These are phyloP conservation scores for Mormyrops boulengeri DNA, from an alignment of 2,797 vertebrate species.

Conservation along the genomic window DNA sequence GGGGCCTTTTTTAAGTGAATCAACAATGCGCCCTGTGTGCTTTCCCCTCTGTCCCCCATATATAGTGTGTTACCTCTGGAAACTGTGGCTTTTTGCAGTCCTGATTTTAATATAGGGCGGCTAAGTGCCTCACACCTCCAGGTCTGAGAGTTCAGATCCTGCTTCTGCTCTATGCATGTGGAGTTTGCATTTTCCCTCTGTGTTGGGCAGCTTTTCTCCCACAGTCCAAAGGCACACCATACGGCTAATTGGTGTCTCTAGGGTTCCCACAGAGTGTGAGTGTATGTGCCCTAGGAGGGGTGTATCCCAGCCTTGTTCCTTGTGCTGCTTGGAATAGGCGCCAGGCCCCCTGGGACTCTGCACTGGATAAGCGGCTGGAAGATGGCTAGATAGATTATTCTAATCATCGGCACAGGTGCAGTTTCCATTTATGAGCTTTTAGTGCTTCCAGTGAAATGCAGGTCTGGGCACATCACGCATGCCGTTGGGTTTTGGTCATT, in stretches of 20 bases:
- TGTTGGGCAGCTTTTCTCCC: neutral
- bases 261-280: neutral
- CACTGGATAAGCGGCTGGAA: neutral
- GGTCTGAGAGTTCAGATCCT: neutral
- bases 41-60: neutral
- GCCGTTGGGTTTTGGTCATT: neutral
- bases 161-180: neutral
- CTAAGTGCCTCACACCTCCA: neutral
- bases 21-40: neutral
- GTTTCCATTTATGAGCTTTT: neutral
- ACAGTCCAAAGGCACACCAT: neutral
- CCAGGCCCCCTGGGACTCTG: neutral
- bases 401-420: neutral
- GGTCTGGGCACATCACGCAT: neutral
- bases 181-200: neutral
- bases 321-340: neutral
- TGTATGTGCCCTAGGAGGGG: neutral
- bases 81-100: neutral
- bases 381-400: neutral
- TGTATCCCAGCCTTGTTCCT: neutral
- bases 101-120: neutral
- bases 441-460: neutral
- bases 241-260: neutral
- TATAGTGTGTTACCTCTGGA: neutral
- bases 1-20: neutral